Percentiles rank a stretch among this genome's conserved stretches.
Conservation (phyloP, 1,140 invertebrate species). For the Aphelinus certus region DNA sequence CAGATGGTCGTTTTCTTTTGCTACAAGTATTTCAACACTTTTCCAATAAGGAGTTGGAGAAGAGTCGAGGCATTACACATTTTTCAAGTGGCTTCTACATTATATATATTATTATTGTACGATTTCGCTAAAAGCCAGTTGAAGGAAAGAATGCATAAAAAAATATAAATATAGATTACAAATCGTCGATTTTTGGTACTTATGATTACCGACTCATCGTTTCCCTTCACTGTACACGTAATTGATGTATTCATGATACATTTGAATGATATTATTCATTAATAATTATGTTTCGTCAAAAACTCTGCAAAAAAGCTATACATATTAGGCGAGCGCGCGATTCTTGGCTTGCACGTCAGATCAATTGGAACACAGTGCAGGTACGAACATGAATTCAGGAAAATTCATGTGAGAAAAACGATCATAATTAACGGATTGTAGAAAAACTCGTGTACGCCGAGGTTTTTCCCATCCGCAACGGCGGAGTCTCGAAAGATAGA, state of each 20-base stretch:
- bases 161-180: neutral
- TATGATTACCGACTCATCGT: neutral
- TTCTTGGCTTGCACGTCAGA: conserved; percentile 19
- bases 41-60: neutral
- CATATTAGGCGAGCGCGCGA: neutral
- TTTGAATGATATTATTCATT: no score
- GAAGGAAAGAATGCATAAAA: conserved; percentile 6
- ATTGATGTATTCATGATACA: no score
- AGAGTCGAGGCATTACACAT: conserved; percentile 8
- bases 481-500: neutral
- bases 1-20: no score
- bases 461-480: neutral
- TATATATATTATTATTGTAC: neutral
- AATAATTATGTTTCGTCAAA: neutral
- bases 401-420: conserved; percentile 7
- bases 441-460: conserved; percentile 12
- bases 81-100: conserved; percentile 14
- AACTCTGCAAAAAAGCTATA: conserved; percentile 11
- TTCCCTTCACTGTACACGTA: no score
- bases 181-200: conserved; percentile 3
- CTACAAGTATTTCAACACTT: no score
- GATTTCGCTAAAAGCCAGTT: neutral
- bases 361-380: conserved; percentile 28
- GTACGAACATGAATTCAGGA: conserved; percentile 24
- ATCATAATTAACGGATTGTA: conserved; percentile 9